Base-by-base conservation (phyloP, 2,888 invertebrate species). In the Lithophane socia region DNA sequence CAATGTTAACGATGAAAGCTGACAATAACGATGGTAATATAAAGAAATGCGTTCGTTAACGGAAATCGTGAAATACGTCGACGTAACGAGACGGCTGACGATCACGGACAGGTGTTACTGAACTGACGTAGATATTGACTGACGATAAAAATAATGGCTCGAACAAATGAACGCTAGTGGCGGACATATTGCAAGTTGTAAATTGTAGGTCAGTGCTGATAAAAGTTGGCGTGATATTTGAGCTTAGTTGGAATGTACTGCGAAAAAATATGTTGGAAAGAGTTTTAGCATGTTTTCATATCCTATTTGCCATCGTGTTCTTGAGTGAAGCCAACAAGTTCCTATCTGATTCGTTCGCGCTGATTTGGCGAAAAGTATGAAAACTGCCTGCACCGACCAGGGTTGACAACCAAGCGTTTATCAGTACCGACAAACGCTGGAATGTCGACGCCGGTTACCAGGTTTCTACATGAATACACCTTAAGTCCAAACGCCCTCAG, bases 131-230 rank as follows among this genome's bases (percentile, higher is more conserved):
- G 84, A 85, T 84, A 82, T 80, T 58, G 73, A 73, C 68, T 9
- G 47, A n/a, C 75, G 85, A 82, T 84, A 82, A 85, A 82, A 85
- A 85, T 84, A 84, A 84, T 85, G 79, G 73, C 73, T 65, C 44
- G 74, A 63, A 63, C 58, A 72, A 82, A 84, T 73, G 84, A 66
- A 76, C 60, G 72, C 24, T 44, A 24, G 49, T 18, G 44, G 52
- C 77, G 2, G 71, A 52, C 84, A 83, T 83, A 64, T 82, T 79
- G 80, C 18, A 66, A 58, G 65, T 64, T 80, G 67, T 80, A 80
- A 82, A 77, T 67, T 77, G 60, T 74, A 47, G 63, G 56, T 73
- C 68, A 61, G 44, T 1, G 16, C 63, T 24, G 42, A 82, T 69
- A 65, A 56, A 58, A 56, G 44, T 68, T 42, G 12, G 7, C 12